Percentiles rank a stretch among this genome's conserved stretches.
phyloP scores from a whole-genome alignment of 37 sponge, comb jelly and placozoan species.

The Chondrosia reniformis region DNA sequence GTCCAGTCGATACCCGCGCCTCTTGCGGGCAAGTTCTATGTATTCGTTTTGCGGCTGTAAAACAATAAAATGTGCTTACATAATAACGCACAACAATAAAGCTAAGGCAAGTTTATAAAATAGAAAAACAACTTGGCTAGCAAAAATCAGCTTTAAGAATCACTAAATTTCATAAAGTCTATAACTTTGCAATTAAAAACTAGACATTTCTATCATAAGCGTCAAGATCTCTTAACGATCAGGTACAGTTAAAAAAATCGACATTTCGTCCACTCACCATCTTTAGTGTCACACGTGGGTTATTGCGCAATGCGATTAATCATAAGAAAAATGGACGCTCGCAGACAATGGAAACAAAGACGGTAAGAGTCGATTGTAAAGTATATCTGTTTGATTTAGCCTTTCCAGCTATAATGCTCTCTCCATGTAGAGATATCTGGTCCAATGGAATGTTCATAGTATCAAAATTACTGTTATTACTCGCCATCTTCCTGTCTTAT shows the following conservation, averaged over 20 bases:
- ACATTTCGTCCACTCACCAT: conserved; percentile 14
- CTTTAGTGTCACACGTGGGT: background rate
- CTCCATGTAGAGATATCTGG: conserved; percentile 38
- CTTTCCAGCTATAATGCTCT: no score
- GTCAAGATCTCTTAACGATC: no score
- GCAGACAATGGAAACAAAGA: background rate
- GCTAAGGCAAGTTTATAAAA: no score
- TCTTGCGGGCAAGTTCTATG: conserved; percentile 86
- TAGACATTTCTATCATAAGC: no score
- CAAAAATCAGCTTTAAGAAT: no score
- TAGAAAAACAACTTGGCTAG: no score
- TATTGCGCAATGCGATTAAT: conserved; percentile 4
- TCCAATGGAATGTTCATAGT: conserved; percentile 29
- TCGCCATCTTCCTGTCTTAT: conserved; percentile 61
- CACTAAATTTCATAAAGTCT: no score
- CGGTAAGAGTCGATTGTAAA: background rate
- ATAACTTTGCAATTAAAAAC: no score
- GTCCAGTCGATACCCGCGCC: conserved; percentile 91
- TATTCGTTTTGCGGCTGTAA: conserved; percentile 98
- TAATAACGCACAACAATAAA: no score
- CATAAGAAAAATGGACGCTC: conserved; percentile 4
- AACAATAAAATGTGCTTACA: no score
- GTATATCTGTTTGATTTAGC: no score
- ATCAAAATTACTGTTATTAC: conserved; percentile 25
- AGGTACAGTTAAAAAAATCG: no score